Percentiles rank a stretch among this genome's conserved stretches.
Conservation (phyloP, 2,888 invertebrate species). For the Cosmorhoe ocellata region DNA sequence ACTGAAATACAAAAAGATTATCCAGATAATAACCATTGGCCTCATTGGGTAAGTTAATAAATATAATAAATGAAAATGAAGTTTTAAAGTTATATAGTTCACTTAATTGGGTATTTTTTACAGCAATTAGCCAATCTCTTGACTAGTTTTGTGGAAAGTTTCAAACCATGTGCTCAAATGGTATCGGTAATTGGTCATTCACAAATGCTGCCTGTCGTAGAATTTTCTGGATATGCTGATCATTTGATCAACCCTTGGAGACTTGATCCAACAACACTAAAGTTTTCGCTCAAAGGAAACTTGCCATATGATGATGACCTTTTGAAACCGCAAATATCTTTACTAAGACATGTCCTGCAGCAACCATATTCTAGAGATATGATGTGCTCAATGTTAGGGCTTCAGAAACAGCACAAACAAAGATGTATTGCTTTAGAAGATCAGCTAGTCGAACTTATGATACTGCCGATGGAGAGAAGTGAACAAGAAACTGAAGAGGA, state of each 20-base stretch:
- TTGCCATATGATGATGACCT: slow-evolving; percentile 95
- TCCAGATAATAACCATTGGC: slow-evolving; percentile 90
- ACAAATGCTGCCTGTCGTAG: slow-evolving; percentile 96
- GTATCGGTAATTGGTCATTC: slow-evolving; percentile 95
- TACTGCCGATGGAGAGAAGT: slow-evolving; percentile 95
- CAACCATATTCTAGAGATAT: slow-evolving; percentile 98
- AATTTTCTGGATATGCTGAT: slow-evolving; percentile 95
- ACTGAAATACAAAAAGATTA: slow-evolving; percentile 96
- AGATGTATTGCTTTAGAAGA: slow-evolving; percentile 95
- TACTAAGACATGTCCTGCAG: slow-evolving; percentile 94
- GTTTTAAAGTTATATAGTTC: too few relatives aligned
- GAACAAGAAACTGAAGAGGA: slow-evolving; percentile 86
- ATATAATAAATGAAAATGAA: too few relatives aligned
- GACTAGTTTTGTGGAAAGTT: slow-evolving; percentile 95
- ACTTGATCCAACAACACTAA: slow-evolving; percentile 91
- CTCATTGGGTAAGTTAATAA: slow-evolving; percentile 90
- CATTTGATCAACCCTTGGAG: slow-evolving; percentile 96
- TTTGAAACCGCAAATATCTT: slow-evolving; percentile 92
- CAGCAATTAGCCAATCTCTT: slow-evolving; percentile 93
- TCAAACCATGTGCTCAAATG: slow-evolving; percentile 97
- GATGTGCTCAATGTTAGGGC: slow-evolving; percentile 96
- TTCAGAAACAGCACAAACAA: slow-evolving; percentile 96
- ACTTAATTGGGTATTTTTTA: slow-evolving; percentile 40
- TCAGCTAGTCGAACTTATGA: slow-evolving; percentile 94
- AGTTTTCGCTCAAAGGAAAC: slow-evolving; percentile 84